A percentile compares a stretch with the other conserved stretches of the same genome.
phyloP scores from a whole-genome alignment of 2,113 vertebrate genomes.

The Chinchilla lanigera region DNA sequence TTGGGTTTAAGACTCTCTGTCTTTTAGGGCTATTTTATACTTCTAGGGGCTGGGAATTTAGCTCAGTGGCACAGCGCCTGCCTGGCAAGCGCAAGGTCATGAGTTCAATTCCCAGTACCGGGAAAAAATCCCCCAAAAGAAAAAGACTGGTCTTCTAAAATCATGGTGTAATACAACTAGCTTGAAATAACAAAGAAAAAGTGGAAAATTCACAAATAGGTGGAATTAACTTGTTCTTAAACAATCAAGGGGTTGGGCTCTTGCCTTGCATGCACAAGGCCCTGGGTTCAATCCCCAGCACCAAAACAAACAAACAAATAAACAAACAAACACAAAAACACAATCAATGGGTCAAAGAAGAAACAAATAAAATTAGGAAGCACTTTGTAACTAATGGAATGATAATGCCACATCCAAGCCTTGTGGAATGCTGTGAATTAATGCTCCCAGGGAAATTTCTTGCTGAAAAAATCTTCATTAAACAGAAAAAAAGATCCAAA shows the following conservation, averaged over 20 bases:
- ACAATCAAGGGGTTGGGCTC: not conserved
- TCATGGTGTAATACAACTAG: not conserved
- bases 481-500: not conserved
- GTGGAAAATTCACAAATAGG: not conserved
- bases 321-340: not conserved
- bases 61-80: too few relatives aligned
- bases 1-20: not conserved
- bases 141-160: not conserved
- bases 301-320: too few relatives aligned
- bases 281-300: too few relatives aligned
- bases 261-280: too few relatives aligned
- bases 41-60: too few relatives aligned
- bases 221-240: not conserved
- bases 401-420: not conserved
- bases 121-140: too few relatives aligned
- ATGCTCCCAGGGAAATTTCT: not conserved
- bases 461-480: not conserved
- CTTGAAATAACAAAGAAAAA: not conserved
- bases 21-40: not conserved
- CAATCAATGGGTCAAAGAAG: not conserved
- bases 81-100: too few relatives aligned
- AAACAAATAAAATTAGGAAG: not conserved
- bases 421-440: not conserved
- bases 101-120: too few relatives aligned
- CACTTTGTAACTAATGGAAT: not conserved